Evolutionary conservation across 2,888 invertebrate species (phyloP).

Genomic region (Ceriagrion tenellum): DNA sequence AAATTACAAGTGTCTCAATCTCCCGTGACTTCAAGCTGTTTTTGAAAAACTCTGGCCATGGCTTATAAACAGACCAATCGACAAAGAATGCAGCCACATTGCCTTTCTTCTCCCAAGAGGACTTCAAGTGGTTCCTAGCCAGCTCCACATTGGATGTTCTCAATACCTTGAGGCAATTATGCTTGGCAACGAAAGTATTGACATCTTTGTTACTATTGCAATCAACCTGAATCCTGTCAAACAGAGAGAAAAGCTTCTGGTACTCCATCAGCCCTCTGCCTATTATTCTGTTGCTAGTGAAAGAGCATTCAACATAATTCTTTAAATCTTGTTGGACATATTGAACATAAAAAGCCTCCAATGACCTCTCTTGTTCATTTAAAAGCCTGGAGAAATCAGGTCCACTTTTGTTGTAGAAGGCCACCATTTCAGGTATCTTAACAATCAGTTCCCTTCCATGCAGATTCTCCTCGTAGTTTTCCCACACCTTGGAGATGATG

Average conservation of each 20-base stretch:
- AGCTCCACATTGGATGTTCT: neutral
- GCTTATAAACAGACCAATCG: neutral
- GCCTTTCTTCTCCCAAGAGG: neutral
- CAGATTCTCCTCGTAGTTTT: neutral
- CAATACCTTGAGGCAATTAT: neutral
- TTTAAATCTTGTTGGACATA: neutral
- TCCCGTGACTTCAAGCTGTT: neutral
- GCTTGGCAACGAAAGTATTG: neutral
- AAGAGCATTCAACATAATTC: neutral
- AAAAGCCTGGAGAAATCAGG: neutral
- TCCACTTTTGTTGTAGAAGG: neutral
- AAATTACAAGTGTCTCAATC: neutral
- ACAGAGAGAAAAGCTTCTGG: neutral
- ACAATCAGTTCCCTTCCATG: neutral
- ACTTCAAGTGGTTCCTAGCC: neutral
- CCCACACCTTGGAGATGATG: neutral
- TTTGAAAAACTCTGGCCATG: neutral
- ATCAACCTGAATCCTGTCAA: neutral
- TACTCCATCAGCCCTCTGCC: neutral
- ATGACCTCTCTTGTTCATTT: neutral
- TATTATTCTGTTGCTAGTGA: neutral
- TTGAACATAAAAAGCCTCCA: neutral
- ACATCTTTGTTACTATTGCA: neutral
- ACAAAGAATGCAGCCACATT: neutral
- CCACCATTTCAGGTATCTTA: neutral